Evolutionary conservation across 2,888 invertebrate genomes (phyloP), one percentile per base, ranked within the genome.

Genomic region (Carpatolechia fugitivella): DNA sequence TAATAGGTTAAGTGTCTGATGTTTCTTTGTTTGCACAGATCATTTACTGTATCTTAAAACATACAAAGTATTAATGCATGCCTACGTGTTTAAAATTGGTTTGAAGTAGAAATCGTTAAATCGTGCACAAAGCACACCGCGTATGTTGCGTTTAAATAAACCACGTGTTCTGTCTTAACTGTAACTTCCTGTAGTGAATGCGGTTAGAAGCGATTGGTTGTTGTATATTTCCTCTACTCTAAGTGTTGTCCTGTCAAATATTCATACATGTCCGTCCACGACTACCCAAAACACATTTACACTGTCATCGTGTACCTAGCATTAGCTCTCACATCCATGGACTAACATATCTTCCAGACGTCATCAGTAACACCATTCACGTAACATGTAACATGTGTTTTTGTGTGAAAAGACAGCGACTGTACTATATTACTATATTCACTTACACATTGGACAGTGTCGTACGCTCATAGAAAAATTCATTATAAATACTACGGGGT

Each of bases 311-410:
- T 78, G 70, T 72, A 67, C 65, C 64, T 56, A 66, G 58, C 70
- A 66, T 70, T 70, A 63, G 64, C 78, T 75, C 71, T 72, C 75
- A 75, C 78, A 68, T 70, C 70, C 75, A 73, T 72, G 64, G 33
- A 24, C 79, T 78, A 70, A 83, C 78, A 79, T 76, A 68, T 63
- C 70, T 78, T n/a, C n/a, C n/a, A 78, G 76, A 76, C 68, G 65
- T 74, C 80, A 77, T 81, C 66, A 73, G 67, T 78, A 78, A 85
- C 84, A 85, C 71, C 79, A 79, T 79, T 75, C 72, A 78, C 76
- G 69, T 58, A 64, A 76, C 70, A 70, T 79, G 24, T 24, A 62
- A 82, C 78, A 69, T 71, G 68, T 70, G 66, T 69, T 62, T 65
- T 16, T 63, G 66, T 69, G 71, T 74, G 72, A 70, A 72, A 68